Evolutionary conservation across 2,888 invertebrate genomes (phyloP), one percentile per base, ranked within the genome.

Genomic region (Osmoderma eremita): DNA sequence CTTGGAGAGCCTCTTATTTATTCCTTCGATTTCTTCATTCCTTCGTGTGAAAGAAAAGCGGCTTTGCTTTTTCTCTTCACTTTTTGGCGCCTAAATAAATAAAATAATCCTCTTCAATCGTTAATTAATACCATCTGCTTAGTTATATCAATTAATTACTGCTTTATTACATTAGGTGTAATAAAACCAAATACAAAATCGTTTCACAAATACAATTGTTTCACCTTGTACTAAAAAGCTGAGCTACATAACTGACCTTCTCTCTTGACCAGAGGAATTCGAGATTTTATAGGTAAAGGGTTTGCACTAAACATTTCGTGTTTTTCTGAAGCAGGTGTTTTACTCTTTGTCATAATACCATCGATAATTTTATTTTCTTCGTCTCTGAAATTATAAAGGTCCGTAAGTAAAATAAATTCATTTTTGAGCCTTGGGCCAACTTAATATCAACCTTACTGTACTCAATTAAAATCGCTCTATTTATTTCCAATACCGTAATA

Each of bases 201-300:
- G n/a, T n/a, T n/a, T n/a, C n/a, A n/a, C n/a, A n/a, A n/a, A n/a
- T n/a, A n/a, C n/a, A n/a, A n/a, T n/a, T n/a, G n/a, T n/a, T n/a
- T n/a, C n/a, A n/a, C n/a, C n/a, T n/a, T n/a, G n/a, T n/a, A n/a
- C n/a, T n/a, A n/a, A n/a, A 53, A 13, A 50, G 5, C 8, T 36
- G 10, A 2, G 20, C 13, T 45, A 65, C n/a, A 67, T 58, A 42
- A 18, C 69, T 69, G 73, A 90, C 91, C 90, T 88, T 84, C 87
- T 86, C 77, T 91, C 89, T 80, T 90, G 90, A 69, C 90, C 90
- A 70, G 88, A 88, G 89, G 90, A 68, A 91, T 87, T 73, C 88
- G 86, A 0, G 91, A 90, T 72, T 90, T 89, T 41, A 91, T 86
- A 0, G 91, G 91, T 66, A 91, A 85, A 1, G 90, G 88, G 74